Percentiles rank a stretch among this genome's conserved stretches.
phyloP scores from a whole-genome alignment of 2,797 vertebrate genomes.

The Hoplostethus mediterraneus region DNA sequence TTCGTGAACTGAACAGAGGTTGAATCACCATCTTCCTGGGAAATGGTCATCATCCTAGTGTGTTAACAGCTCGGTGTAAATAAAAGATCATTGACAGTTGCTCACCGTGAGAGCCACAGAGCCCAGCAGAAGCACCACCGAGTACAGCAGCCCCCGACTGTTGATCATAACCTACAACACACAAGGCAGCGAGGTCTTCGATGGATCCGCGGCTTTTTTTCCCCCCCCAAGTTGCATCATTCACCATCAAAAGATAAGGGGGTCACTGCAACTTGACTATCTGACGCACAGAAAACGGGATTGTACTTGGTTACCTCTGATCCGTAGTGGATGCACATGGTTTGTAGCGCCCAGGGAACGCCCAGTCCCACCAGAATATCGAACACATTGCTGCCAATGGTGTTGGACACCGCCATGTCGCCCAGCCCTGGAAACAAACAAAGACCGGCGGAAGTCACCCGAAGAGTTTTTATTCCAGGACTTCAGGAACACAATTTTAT shows the following conservation, averaged over 20 bases:
- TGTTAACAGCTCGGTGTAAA: not conserved
- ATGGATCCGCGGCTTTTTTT: not conserved
- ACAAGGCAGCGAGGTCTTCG: not conserved
- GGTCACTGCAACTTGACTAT: too few relatives aligned
- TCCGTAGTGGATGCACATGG: conserved; percentile 91
- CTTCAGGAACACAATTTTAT: too few relatives aligned
- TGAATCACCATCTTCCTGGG: too few relatives aligned
- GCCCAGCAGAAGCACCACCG: conserved; percentile 93
- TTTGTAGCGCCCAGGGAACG: conserved; percentile 95
- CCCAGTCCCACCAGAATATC: conserved; percentile 97
- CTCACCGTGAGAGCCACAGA: conserved; percentile 97
- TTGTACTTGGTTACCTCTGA: conserved; percentile 83
- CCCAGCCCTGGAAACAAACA: conserved; percentile 87
- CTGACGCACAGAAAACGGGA: not conserved
- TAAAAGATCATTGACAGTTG: conserved; percentile 30
- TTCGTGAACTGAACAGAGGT: too few relatives aligned
- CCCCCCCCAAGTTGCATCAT: not conserved
- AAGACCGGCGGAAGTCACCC: not conserved
- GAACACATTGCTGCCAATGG: conserved; percentile 97
- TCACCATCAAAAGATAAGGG: not conserved
- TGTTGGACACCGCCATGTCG: conserved; percentile 98
- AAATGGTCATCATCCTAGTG: not conserved
- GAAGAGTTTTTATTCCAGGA: not conserved
- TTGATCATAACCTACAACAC: conserved; percentile 93
- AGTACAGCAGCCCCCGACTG: conserved; percentile 95